Conservation (phyloP, 2,888 invertebrate genomes). For the Asteroscopus sphinx region DNA sequence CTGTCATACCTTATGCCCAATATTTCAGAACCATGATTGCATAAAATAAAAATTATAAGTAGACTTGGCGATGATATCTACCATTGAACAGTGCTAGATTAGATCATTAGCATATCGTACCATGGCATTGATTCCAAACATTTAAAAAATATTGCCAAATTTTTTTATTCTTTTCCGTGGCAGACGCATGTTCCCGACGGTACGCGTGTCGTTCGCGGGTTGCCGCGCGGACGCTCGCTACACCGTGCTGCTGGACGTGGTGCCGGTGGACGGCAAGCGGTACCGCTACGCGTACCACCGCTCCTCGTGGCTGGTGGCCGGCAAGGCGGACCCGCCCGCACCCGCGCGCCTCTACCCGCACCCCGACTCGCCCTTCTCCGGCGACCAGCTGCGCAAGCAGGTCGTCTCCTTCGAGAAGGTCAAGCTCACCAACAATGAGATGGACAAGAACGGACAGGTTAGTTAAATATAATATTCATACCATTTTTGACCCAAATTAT, state of each 20-base stretch:
- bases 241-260: conserved; percentile 98
- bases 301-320: conserved; percentile 99
- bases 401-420: conserved; percentile 99
- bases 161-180: conserved; percentile 13
- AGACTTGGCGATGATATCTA: no score
- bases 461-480: conserved; percentile 67
- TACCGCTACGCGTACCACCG: conserved; percentile 99
- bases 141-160: neutral
- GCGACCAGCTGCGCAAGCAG: conserved; percentile 98
- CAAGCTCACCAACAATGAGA: conserved; percentile 99
- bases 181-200: conserved; percentile 99
- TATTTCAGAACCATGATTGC: no score
- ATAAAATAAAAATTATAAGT: no score
- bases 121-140: no score
- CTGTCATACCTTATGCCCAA: no score
- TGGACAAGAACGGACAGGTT: conserved; percentile 98
- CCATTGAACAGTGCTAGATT: no score
- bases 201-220: conserved; percentile 97
- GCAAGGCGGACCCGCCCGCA: conserved; percentile 99
- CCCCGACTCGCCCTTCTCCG: conserved; percentile 98
- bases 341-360: conserved; percentile 98
- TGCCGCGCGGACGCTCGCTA: conserved; percentile 95
- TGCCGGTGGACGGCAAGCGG: conserved; percentile 98
- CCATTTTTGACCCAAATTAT: neutral
- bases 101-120: no score